Evolutionary conservation across 2,888 invertebrate species (phyloP).

Genomic region (Molorchus minor): DNA sequence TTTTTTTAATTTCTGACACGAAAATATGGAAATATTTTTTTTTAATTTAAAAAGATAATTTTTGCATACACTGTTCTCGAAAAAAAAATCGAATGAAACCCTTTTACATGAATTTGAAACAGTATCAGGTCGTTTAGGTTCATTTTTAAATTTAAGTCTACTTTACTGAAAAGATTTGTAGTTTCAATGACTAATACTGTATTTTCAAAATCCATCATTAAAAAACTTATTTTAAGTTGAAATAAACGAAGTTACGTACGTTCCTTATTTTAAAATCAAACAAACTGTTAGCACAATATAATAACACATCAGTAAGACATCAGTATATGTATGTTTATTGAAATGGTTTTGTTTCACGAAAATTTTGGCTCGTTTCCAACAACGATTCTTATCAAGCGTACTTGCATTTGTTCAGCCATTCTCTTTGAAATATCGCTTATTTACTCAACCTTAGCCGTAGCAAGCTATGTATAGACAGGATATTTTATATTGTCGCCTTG

Average conservation of each 20-base stretch:
- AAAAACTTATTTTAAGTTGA: neutral
- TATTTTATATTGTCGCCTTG: no score
- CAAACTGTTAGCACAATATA: neutral
- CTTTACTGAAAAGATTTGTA: no score
- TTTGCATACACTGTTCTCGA: no score
- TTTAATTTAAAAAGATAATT: no score
- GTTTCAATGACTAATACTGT: neutral
- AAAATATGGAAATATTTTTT: no score
- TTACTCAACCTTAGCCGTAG: no score
- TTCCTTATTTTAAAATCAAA: constrained; percentile 1
- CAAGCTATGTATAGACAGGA: no score
- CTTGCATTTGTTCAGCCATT: neutral
- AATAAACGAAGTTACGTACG: neutral
- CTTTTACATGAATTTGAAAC: no score
- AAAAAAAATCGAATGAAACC: no score
- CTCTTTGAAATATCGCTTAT: neutral
- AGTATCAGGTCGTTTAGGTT: no score
- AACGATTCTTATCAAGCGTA: neutral
- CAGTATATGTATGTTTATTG: neutral
- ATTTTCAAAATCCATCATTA: neutral
- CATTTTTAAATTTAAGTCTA: no score
- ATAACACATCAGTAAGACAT: neutral
- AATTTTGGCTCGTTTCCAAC: neutral
- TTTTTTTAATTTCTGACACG: no score
- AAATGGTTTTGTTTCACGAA: neutral